phyloP scores from a whole-genome alignment of 2,888 invertebrate genomes.

The Liodrosophila aerea region DNA sequence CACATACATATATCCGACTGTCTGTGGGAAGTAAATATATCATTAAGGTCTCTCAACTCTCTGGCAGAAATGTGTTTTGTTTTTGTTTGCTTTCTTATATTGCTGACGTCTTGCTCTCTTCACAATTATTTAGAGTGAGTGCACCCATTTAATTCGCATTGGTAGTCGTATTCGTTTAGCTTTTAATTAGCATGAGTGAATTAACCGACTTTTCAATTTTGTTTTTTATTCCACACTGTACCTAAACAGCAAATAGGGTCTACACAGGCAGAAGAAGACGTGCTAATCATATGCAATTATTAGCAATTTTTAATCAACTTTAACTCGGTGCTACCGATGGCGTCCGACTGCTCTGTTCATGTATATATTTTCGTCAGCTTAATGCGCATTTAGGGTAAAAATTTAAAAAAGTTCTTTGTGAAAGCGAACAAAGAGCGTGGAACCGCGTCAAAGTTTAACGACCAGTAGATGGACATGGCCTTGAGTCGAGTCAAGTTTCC shows the following conservation, averaged over 20 bases:
- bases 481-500: constrained; percentile 54
- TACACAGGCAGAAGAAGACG: no score
- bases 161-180: constrained; percentile 40
- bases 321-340: constrained; percentile 3
- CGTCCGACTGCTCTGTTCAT: no score
- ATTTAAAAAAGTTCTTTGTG: constrained; percentile 45
- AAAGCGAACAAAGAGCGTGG: constrained; percentile 50
- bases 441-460: constrained; percentile 54
- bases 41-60: constrained; percentile 37
- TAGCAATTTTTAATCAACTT: no score
- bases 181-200: constrained; percentile 43
- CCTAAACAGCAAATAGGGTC: no score
- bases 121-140: constrained; percentile 50
- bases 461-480: constrained; percentile 59
- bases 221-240: not conserved
- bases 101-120: not conserved
- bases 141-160: constrained; percentile 58
- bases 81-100: constrained; percentile 36
- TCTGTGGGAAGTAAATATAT: no score
- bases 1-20: not conserved
- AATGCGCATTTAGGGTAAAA: constrained; percentile 59
- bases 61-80: constrained; percentile 7
- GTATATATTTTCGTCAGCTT: constrained; percentile 17
- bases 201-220: constrained; percentile 30
- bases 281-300: no score